Evolutionary conservation across 2,113 vertebrate genomes (phyloP).

Genomic region (Dunckerocampus dactyliophorus): DNA sequence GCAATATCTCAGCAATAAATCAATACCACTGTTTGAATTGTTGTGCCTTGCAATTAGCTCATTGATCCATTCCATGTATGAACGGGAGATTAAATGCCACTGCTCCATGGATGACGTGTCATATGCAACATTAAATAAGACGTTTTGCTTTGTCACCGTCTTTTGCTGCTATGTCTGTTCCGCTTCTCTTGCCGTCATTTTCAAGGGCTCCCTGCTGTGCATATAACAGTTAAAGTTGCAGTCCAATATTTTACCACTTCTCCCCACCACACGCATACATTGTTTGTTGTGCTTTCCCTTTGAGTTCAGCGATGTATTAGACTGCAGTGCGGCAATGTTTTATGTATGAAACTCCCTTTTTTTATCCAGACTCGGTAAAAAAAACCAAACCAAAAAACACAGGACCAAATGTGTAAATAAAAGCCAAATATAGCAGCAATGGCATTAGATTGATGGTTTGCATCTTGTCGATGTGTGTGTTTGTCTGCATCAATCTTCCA

Average conservation of each 20-base stretch:
- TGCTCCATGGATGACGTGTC: not conserved
- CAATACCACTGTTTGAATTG: constrained; percentile 3
- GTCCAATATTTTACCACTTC: not conserved
- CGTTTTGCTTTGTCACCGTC: not conserved
- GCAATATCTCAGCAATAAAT: constrained; percentile 2
- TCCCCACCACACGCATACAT: not conserved
- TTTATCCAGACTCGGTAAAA: constrained; percentile 11
- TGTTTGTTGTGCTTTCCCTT: not conserved
- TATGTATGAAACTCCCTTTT: not conserved
- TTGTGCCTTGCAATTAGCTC: constrained; percentile 15
- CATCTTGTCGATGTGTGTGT: not conserved
- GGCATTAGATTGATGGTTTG: not conserved
- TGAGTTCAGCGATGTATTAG: constrained; percentile 6
- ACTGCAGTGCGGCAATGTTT: constrained; percentile 1
- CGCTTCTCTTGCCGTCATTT: constrained; percentile 1
- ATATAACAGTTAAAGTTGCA: constrained; percentile 13
- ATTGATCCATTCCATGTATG: constrained; percentile 5
- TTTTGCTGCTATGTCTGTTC: not conserved
- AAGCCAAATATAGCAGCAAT: not conserved
- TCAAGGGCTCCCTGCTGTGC: constrained; percentile 10
- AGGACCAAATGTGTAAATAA: not conserved
- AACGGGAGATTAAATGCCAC: not conserved
- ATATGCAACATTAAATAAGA: not conserved
- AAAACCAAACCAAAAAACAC: not conserved
- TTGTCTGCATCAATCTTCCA: no score